Evolutionary conservation across 2,888 invertebrate species (phyloP), one percentile per base, ranked within the genome.

Genomic region (Troglohyphantes excavatus): DNA sequence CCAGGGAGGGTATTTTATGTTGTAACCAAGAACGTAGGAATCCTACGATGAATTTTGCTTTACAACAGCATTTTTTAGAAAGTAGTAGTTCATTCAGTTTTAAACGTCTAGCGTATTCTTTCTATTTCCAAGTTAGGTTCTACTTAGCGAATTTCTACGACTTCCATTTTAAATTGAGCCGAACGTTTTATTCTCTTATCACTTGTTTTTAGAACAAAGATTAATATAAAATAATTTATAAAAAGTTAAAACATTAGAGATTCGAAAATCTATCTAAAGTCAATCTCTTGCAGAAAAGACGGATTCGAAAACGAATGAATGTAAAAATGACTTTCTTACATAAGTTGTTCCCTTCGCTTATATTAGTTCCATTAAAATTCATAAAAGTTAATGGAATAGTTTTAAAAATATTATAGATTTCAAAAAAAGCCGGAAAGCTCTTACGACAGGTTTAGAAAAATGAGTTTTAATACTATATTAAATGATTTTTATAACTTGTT

Each of bases 181-280:
- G 5, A 53, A 3, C 33, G 9, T 33, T 53, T 5, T 53, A n/a
- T 53, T 13, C n/a, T 17, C 39, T 53, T 53, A 0, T 53, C n/a
- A 53, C n/a, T 33, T 33, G 33, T 6, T 13, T 7, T 53, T 17
- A 53, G 13, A 13, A 53, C n/a, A 53, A 53, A n/a, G 53, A 53
- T 53, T 13, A n/a, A 53, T 53, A 53, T 53, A 53, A 13, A 53
- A 53, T 53, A 17, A 6, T 53, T n/a, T 53, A n/a, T 53, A 53
- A 33, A 33, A 33, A n/a, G 53, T 53, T 53, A 53, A 53, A 53
- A 39, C 13, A 13, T 39, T 39, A 7, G 9, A 39, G 17, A 17
- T n/a, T 53, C 53, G 17, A 53, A 53, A 53, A 53, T n/a, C n/a
- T 53, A 53, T 53, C 53, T 53, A 53, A 53, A 53, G n/a, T 53